Base-by-base conservation (phyloP, 2,888 invertebrate species). In the Xylota segnis region DNA sequence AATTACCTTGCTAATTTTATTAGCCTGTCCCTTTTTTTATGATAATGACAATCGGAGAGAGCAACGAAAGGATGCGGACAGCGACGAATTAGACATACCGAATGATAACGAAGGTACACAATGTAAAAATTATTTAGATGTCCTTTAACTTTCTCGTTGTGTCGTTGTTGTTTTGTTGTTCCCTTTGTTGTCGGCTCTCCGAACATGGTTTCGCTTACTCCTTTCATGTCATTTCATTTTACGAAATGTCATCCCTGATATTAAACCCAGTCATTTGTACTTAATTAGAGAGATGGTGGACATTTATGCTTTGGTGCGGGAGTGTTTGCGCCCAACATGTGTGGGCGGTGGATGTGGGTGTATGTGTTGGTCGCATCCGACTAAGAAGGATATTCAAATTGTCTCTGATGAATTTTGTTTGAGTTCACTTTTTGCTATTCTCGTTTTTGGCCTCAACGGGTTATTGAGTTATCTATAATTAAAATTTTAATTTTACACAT, bases 221-320 rank as follows among this genome's bases (percentile, higher is more conserved):
- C 65, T 72, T 77, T 72, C 61, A 68, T 79, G 63, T 78, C 68
- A 74, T 66, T 74, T 66, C 52, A 34, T 81, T 74, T 68, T 37
- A 70, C 83, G 47, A 74, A 78, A 78, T 74, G 78, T 74, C 83
- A 78, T 83, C 56, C 68, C 63, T 83, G 83, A 74, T 63, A 83
- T 79, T 78, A 83, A 78, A 68, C 78, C 78, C 74, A 74, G 83
- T 83, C 78, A 78, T 83, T 83, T 83, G 83, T 68, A 68, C 83
- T 56, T 83, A 83, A 83, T 83, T 83, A 83, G 59, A 63, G 78
- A 56, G 71, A 34, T 45, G 82, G 23, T 37, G 59, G 65, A 54
- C 77, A 66, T 83, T 65, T 76, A 34, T 59, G 71, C 9, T 34
- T 40, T 43, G 54, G n/a, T 66, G 59, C 43, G 52, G 37, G 52